Evolutionary conservation across 2,888 invertebrate species (phyloP).

Genomic region (Orchesella flavescens): DNA sequence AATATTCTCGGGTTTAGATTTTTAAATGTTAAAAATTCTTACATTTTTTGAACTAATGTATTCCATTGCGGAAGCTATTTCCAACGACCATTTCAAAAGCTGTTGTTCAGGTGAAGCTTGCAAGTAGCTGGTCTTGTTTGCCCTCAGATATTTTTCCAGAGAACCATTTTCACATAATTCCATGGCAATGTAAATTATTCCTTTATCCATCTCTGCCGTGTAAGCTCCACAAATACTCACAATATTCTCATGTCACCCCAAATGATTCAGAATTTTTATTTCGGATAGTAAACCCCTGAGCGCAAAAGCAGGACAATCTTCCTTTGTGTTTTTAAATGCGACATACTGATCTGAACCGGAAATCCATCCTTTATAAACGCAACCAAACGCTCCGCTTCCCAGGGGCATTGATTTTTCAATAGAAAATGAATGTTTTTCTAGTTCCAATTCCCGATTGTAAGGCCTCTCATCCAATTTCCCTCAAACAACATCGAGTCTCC

Average conservation of each 20-base stretch:
- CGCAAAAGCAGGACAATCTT: background rate
- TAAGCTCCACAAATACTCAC: conserved; percentile 26
- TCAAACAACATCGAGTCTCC: too few relatives aligned
- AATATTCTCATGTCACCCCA: conserved; percentile 22
- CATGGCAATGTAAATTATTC: conserved; percentile 26
- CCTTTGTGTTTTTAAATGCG: background rate
- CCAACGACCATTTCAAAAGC: background rate
- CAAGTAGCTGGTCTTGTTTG: too few relatives aligned
- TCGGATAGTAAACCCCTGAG: background rate
- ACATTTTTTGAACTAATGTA: background rate
- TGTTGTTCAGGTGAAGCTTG: background rate
- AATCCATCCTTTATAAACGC: background rate
- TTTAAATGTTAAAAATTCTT: too few relatives aligned
- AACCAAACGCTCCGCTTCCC: conserved; percentile 1
- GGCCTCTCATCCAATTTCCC: too few relatives aligned
- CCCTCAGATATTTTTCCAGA: conserved; percentile 10
- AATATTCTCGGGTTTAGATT: background rate
- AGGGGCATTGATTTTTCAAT: background rate
- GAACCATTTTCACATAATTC: conserved; percentile 13
- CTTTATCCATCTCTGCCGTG: conserved; percentile 27
- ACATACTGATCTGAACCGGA: background rate
- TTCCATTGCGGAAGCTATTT: conserved; percentile 9
- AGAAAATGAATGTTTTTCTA: too few relatives aligned
- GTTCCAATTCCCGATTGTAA: too few relatives aligned
- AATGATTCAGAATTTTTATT: conserved; percentile 35